A percentile compares a stretch with the other conserved stretches of the same genome.
Evolutionary conservation across 1,140 invertebrate genomes (phyloP).

Genomic region (Cherax quadricarinatus): DNA sequence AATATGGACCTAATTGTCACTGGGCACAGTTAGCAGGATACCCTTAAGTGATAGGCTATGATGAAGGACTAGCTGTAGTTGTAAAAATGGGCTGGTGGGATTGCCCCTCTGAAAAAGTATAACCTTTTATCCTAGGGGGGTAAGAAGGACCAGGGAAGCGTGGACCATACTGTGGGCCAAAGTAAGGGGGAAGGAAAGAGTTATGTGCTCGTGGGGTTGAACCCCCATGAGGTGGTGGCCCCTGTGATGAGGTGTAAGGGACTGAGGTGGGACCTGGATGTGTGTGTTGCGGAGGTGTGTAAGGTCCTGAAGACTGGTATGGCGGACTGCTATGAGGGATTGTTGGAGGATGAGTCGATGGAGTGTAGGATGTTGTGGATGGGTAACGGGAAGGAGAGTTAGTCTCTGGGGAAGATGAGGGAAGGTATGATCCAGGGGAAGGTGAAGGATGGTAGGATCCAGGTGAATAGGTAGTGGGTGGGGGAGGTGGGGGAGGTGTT

Average conservation of each 20-base stretch:
- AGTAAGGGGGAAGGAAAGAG: slow-evolving; percentile 21
- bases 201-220: slow-evolving; percentile 14
- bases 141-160: slow-evolving; percentile 26
- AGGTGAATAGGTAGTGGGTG: slow-evolving; percentile 12
- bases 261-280: neutral
- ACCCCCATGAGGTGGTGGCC: slow-evolving; percentile 7
- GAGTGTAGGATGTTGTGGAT: neutral
- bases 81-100: neutral
- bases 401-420: neutral
- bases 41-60: neutral
- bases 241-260: slow-evolving; percentile 2
- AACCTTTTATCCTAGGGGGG: slow-evolving; percentile 29
- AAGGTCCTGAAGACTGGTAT: neutral
- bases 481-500: neutral
- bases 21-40: too few relatives aligned
- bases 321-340: neutral
- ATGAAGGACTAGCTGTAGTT: neutral
- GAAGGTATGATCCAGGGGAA: neutral
- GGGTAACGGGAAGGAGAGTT: neutral
- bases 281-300: neutral
- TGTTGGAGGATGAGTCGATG: neutral
- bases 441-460: slow-evolving; percentile 19
- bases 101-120: neutral
- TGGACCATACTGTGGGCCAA: slow-evolving; percentile 40
- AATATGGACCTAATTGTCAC: too few relatives aligned